phyloP scores from a whole-genome alignment of 2,113 vertebrate species.

The Syngnathus scovelli region DNA sequence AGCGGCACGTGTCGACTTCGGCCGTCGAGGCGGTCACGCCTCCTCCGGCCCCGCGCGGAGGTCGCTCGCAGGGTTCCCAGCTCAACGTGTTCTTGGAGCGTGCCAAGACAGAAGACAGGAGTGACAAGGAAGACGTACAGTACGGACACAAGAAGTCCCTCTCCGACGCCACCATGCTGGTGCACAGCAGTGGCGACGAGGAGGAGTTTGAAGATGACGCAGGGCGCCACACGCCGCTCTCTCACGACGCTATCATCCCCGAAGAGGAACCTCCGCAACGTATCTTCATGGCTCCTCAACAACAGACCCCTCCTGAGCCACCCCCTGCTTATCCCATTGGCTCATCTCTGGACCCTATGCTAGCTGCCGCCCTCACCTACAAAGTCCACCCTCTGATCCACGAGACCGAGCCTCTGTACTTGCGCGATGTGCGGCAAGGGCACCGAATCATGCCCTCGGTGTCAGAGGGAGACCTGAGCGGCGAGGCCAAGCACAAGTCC shows the following conservation, averaged over 20 bases:
- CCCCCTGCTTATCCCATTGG: constrained; percentile 73
- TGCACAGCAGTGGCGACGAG: constrained; percentile 94
- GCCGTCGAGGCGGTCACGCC: constrained; percentile 72
- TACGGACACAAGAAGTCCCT: constrained; percentile 90
- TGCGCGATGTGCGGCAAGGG: constrained; percentile 70
- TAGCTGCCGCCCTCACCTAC: constrained; percentile 70
- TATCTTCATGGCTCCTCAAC: constrained; percentile 52
- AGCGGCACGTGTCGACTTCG: constrained; percentile 80
- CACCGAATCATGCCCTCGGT: constrained; percentile 81
- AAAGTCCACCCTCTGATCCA: constrained; percentile 75
- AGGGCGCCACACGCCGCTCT: constrained; percentile 60
- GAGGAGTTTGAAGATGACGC: constrained; percentile 84
- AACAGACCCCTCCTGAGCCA: constrained; percentile 68
- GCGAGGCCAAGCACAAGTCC: constrained; percentile 72
- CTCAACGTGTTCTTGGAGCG: constrained; percentile 75
- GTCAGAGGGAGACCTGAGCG: constrained; percentile 88
- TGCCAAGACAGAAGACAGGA: constrained; percentile 69
- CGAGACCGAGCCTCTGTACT: constrained; percentile 69
- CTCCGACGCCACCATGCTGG: constrained; percentile 94
- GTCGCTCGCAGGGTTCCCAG: constrained; percentile 71
- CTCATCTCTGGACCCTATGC: constrained; percentile 58
- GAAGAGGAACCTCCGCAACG: constrained; percentile 37
- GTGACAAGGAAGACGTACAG: constrained; percentile 64
- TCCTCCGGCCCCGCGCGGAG: constrained; percentile 30
- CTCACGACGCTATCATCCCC: constrained; percentile 53